These are phyloP conservation scores for Chaetodon auriga DNA, from an alignment of 2,113 vertebrate species.

Conservation along the genomic window DNA sequence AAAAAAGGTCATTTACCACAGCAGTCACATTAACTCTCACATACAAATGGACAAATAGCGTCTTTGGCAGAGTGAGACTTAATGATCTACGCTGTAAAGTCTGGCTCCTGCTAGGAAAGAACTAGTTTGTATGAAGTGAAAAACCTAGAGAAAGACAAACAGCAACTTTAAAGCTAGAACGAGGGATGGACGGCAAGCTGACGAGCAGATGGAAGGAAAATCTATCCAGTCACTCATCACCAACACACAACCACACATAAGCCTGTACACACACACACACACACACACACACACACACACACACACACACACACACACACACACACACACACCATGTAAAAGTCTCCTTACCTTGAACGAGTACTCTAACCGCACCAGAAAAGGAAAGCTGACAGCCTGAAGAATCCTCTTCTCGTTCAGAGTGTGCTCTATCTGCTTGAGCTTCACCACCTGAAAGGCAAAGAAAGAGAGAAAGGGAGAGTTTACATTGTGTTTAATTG, in stretches of 20 bases:
- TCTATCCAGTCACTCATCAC: background rate
- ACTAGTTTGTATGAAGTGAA: background rate
- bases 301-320: background rate
- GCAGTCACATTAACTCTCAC: background rate
- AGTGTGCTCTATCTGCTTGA: conserved; percentile 96
- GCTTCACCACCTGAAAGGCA: conserved; percentile 89
- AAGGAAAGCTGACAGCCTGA: conserved; percentile 93
- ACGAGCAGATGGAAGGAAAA: background rate
- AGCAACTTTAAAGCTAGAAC: background rate
- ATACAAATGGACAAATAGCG: background rate
- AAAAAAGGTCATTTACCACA: background rate
- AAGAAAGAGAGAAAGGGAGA: background rate
- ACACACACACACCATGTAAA: background rate
- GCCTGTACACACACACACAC: background rate
- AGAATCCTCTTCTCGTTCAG: conserved; percentile 95
- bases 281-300: background rate
- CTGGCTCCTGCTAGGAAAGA: background rate
- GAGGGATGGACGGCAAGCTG: background rate
- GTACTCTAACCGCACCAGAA: conserved; percentile 91
- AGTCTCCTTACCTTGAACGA: conserved; percentile 89
- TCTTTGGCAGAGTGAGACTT: background rate
- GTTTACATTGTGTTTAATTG: background rate
- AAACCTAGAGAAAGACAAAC: background rate
- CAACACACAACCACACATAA: background rate
- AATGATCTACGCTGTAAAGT: no score